Evolutionary conservation across 2,888 invertebrate species (phyloP).

Genomic region (Stratiomys singularior): DNA sequence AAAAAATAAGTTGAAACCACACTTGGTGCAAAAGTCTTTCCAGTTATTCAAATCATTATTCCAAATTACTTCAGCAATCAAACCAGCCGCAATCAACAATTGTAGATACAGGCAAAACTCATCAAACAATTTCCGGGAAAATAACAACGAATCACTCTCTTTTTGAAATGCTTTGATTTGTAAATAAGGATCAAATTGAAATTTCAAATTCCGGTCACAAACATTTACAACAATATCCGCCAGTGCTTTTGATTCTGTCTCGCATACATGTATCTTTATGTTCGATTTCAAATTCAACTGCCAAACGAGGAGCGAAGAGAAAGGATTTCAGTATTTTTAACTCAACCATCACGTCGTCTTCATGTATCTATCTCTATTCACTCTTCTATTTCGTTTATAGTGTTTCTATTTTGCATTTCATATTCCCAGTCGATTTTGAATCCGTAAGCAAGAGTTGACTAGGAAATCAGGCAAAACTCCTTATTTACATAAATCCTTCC

Average conservation of each 20-base stretch:
- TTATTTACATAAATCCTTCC: constrained; percentile 45
- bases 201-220: constrained; percentile 30
- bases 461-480: constrained; percentile 31
- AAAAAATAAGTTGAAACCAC: too few species aligned
- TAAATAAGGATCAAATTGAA: constrained; percentile 22
- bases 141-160: background rate
- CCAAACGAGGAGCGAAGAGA: too few species aligned
- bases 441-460: background rate
- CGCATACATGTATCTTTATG: background rate
- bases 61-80: background rate
- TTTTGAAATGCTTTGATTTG: background rate
- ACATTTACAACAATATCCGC: constrained; percentile 19
- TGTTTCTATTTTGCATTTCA: constrained; percentile 3
- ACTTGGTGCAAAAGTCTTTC: too few species aligned
- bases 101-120: background rate
- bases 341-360: too few species aligned
- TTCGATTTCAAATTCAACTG: too few species aligned
- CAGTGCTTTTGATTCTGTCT: background rate
- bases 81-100: background rate
- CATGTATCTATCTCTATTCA: background rate
- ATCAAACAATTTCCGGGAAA: background rate
- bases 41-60: too few species aligned
- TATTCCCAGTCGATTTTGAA: background rate
- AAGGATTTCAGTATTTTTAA: too few species aligned
- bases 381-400: background rate